Base-by-base conservation (phyloP, 2,797 vertebrate species). In the Protonibea diacanthus region DNA sequence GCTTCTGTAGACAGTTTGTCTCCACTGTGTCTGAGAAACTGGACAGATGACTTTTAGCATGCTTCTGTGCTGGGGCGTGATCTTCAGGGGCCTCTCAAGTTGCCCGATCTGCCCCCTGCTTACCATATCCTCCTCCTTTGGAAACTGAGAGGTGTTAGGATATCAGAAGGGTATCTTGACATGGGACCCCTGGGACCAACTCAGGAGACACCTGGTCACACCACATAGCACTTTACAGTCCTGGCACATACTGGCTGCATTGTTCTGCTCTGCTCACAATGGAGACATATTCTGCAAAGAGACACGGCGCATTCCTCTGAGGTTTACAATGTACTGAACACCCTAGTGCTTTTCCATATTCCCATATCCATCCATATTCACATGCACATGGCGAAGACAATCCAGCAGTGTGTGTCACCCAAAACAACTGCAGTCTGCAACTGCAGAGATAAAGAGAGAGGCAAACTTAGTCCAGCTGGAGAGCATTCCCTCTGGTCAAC, bases 401-500 rank as follows among this genome's bases (percentile, higher is more conserved):
- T 85, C 83, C 71, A 69, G 49, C 29, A 62, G 80, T 74, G 58
- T 90, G 85, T 90, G 85, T 89, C 74, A 74, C 74, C 83, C 81
- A 82, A 78, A 90, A 88, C 86, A 90, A 84, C 85, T 84, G 71
- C 78, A 82, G 82, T 61, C 89, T 92, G 87, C 71, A 82, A 76
- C 78, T 45, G 61, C 65, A 29, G 64, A 87, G 91, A 93, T 91
- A 93, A 94, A 92, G 65, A 87, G 52, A 82, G 70, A 84, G 80
- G 71, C 72, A 86, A 91, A 91, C 81, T 71, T 74, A 51, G 74
- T 92, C 83, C 90, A 93, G 91, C 91, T 93, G 89, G 88, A 87
- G 77, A 81, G 57, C 75, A 42, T 83, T 84, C 86, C 81, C 89
- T 85, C 78, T 80, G 90, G 88, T 92, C 88, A 81, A 74, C 76